phyloP scores from a whole-genome alignment of 2,888 invertebrate species.

The Psylliodes chrysocephalus region DNA sequence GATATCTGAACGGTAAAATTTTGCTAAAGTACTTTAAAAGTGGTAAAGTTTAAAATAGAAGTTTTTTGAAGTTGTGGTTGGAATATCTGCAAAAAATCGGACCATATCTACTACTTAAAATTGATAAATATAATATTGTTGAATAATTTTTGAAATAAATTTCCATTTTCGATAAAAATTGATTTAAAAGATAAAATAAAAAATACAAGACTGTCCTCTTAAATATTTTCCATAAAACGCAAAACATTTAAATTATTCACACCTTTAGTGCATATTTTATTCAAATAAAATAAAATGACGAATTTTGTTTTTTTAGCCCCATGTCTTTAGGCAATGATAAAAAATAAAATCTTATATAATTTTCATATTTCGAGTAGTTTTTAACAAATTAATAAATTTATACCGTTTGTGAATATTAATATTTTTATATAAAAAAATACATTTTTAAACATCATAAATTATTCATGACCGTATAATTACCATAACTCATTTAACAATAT shows the following conservation, averaged over 20 bases:
- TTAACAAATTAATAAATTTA: background rate
- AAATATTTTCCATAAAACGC: no score
- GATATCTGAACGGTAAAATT: no score
- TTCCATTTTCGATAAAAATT: no score
- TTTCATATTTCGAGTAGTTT: background rate
- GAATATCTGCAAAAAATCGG: no score
- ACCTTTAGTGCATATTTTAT: background rate
- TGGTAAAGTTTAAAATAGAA: no score
- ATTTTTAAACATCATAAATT: constrained; percentile 8
- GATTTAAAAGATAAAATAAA: no score
- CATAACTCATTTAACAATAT: constrained; percentile 15
- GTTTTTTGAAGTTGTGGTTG: no score
- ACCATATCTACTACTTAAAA: no score
- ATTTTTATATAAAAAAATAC: background rate
- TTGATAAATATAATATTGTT: no score
- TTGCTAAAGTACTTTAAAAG: no score
- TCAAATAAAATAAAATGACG: background rate
- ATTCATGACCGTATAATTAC: constrained; percentile 8
- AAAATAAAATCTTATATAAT: background rate
- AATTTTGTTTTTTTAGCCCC: background rate
- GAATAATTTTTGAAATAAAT: no score
- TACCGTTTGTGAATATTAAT: background rate
- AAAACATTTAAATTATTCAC: background rate
- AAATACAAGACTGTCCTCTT: no score
- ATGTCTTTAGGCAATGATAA: background rate